Base-by-base conservation (phyloP, 1,140 invertebrate species). In the Penaeus vannamei region DNA sequence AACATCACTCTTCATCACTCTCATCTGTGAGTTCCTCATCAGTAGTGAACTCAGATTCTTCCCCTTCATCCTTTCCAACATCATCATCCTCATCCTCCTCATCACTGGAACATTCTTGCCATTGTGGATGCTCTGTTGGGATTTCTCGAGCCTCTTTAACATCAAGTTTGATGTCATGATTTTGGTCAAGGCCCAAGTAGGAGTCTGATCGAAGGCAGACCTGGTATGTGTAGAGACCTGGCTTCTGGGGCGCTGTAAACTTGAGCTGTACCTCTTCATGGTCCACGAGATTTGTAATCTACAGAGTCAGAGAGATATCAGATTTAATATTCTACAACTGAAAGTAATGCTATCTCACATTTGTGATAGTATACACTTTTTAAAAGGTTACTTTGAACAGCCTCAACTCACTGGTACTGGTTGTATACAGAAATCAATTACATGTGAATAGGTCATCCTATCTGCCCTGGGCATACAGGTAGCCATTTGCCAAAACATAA, bases 161-260 rank as follows among this genome's bases (percentile, higher is more conserved):
- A 93, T 99, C 98, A 93, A 99, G 94, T 96, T 98, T 98, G 92
- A 99, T 96, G 93, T 98, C 97, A 93, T 97, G 95, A 89, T 96
- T 95, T 93, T 98, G 97, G 94, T 98, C 97, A 94, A 98, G 97
- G 82, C 97, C 97, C 89, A 98, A 93, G 93, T 99, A 99, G 10
- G 98, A 99, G 94, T 99, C 99, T 92, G 97, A 98, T 90, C 98
- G 94, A 82, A 99, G 94, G 92, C 97, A 97, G 53, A 99, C 97
- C n/a, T 97, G 96, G 92, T 99, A 98, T 26, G 97, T 97, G 93
- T 99, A 99, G 62, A 97, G 93, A 36, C 97, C 98, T 84, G 97
- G 96, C 95, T 97, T 98, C 85, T 95, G 94, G 64, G 99, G 99
- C 87, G 99, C 99, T 7, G 98, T 98, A 93, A 99, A 99, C 92